phyloP scores from a whole-genome alignment of 2,888 invertebrate genomes.

The Boloria selene region DNA sequence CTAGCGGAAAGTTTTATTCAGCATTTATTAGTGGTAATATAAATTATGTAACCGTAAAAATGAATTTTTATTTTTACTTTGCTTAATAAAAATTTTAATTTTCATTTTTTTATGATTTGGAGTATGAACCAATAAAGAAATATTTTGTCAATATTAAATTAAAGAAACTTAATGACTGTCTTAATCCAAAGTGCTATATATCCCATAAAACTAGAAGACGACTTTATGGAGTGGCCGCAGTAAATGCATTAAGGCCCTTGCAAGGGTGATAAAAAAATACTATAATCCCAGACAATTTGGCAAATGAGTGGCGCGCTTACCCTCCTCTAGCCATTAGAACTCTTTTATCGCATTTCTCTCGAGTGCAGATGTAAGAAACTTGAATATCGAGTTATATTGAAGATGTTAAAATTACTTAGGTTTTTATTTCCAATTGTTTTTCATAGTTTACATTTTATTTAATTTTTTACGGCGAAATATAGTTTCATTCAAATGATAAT shows the following conservation, averaged over 20 bases:
- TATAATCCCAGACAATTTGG: constrained; percentile 63
- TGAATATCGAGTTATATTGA: not conserved
- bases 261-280: constrained; percentile 52
- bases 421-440: too few species aligned
- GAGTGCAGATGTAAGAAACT: constrained; percentile 46
- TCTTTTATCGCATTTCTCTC: constrained; percentile 63
- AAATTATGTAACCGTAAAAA: too few species aligned
- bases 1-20: not conserved
- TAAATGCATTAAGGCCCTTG: constrained; percentile 44
- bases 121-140: not conserved
- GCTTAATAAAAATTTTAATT: too few species aligned
- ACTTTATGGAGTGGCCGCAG: constrained; percentile 36
- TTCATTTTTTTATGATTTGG: too few species aligned
- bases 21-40: constrained; percentile 3
- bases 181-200: constrained; percentile 16
- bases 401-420: too few species aligned
- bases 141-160: not conserved
- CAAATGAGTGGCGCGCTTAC: constrained; percentile 54
- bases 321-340: constrained; percentile 52
- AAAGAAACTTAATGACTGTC: not conserved
- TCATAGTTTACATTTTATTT: too few species aligned
- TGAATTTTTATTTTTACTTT: too few species aligned
- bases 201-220: constrained; percentile 34
- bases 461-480: too few species aligned
- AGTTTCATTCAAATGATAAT: too few species aligned